phyloP scores from a whole-genome alignment of 2,113 vertebrate species.

The Tautogolabrus adspersus region DNA sequence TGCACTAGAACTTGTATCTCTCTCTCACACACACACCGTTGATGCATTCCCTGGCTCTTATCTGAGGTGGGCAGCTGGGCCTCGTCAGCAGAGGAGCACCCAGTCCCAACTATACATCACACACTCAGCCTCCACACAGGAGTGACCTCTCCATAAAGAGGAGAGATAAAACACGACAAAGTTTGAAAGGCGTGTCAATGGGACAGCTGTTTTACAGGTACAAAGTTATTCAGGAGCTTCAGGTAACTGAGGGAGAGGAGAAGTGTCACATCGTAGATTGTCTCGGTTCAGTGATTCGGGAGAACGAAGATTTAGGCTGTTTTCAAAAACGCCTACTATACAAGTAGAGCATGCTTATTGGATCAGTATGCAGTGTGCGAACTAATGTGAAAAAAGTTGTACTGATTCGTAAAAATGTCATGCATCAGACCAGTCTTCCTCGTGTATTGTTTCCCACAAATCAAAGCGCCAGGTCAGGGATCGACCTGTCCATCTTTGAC shows the following conservation, averaged over 20 bases:
- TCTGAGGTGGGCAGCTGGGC: conserved; percentile 79
- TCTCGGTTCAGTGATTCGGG: background rate
- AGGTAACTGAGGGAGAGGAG: background rate
- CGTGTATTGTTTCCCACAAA: too few relatives aligned
- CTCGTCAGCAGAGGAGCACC: conserved; percentile 65
- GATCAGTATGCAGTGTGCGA: too few relatives aligned
- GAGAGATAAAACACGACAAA: conserved; percentile 58
- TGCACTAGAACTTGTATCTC: conserved; percentile 31
- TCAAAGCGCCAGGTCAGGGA: too few relatives aligned
- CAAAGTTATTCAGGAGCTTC: conserved; percentile 33
- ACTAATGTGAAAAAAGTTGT: too few relatives aligned
- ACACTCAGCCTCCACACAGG: conserved; percentile 69
- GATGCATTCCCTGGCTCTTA: conserved; percentile 82
- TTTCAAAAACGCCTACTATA: too few relatives aligned
- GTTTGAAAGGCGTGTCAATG: conserved; percentile 60
- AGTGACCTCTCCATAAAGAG: conserved; percentile 66
- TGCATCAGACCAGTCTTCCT: too few relatives aligned
- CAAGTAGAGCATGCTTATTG: too few relatives aligned
- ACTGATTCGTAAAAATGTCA: too few relatives aligned
- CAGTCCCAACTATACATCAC: conserved; percentile 76
- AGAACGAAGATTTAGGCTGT: too few relatives aligned
- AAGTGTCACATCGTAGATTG: background rate
- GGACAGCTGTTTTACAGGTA: conserved; percentile 40
- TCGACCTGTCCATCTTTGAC: too few relatives aligned
- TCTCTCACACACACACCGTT: conserved; percentile 38